phyloP scores from a whole-genome alignment of 1,140 invertebrate genomes.

The Armadillidium nasatum region DNA sequence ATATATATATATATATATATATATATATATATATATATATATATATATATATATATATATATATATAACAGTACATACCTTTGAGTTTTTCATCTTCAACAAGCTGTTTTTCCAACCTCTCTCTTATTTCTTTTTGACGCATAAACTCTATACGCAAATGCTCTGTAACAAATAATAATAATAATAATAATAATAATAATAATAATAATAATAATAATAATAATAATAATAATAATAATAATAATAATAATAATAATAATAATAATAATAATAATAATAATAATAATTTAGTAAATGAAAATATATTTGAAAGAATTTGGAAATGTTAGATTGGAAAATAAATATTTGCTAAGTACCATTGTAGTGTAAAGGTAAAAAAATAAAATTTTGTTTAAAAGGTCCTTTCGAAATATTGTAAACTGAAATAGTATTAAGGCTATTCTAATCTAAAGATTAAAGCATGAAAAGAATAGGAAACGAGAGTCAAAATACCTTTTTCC shows the following conservation, averaged over 20 bases:
- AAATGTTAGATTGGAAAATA: too few relatives aligned
- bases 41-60: neutral
- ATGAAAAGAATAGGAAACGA: too few relatives aligned
- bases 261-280: too few relatives aligned
- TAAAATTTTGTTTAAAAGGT: too few relatives aligned
- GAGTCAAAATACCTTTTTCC: constrained; percentile 75
- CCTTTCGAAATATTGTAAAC: too few relatives aligned
- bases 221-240: constrained; percentile 6
- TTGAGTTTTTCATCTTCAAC: constrained; percentile 87
- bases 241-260: neutral
- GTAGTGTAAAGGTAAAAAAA: too few relatives aligned
- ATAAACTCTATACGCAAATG: constrained; percentile 91
- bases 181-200: constrained; percentile 6
- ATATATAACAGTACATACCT: constrained; percentile 27
- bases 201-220: neutral
- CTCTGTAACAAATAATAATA: constrained; percentile 65
- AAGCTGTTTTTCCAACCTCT: constrained; percentile 84
- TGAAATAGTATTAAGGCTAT: too few relatives aligned
- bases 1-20: neutral
- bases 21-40: constrained; percentile 5
- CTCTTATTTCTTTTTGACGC: constrained; percentile 83
- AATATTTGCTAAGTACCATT: too few relatives aligned
- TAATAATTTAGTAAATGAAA: too few relatives aligned
- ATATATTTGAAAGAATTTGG: too few relatives aligned
- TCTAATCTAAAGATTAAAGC: too few relatives aligned